Percentiles rank a stretch among this genome's conserved stretches.
phyloP scores from a whole-genome alignment of 1,140 invertebrate species.

The Drosophila pseudoobscura region DNA sequence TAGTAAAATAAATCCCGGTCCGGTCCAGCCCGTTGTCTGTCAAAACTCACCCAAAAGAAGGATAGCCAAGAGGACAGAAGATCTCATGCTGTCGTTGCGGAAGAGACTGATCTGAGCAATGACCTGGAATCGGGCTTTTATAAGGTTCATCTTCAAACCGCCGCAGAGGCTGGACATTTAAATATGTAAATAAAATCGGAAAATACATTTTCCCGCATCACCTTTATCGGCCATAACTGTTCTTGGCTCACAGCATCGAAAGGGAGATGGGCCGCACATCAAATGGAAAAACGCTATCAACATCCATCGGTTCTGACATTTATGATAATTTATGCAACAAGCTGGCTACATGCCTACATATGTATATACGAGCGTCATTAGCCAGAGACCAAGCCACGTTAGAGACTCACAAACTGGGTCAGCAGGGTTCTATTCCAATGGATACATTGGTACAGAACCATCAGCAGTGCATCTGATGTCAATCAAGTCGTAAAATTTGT shows the following conservation, averaged over 20 bases:
- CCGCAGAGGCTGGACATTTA: not conserved
- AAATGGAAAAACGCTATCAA: slow-evolving; percentile 31
- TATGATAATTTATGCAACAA: slow-evolving; percentile 49
- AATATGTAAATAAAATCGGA: slow-evolving; percentile 29
- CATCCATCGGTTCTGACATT: slow-evolving; percentile 16
- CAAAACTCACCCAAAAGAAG: slow-evolving; percentile 48
- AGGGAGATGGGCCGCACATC: slow-evolving; percentile 30
- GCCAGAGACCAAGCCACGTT: not conserved
- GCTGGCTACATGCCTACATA: slow-evolving; percentile 5
- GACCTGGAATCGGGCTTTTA: slow-evolving; percentile 26
- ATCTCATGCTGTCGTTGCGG: slow-evolving; percentile 37
- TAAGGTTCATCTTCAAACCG: slow-evolving; percentile 18
- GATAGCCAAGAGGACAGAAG: slow-evolving; percentile 10
- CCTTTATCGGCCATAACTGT: slow-evolving; percentile 42
- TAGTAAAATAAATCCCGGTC: not conserved
- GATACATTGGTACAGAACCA: not conserved
- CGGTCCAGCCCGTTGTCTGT: not conserved
- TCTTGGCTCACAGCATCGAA: slow-evolving; percentile 18
- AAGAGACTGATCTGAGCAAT: slow-evolving; percentile 35
- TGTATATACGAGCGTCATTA: slow-evolving; percentile 3
- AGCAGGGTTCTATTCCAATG: slow-evolving; percentile 29
- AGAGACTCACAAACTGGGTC: slow-evolving; percentile 17
- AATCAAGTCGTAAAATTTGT: slow-evolving; percentile 55
- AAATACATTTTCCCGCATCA: slow-evolving; percentile 37
- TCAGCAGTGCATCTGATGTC: slow-evolving; percentile 51